Conservation (phyloP, 1,140 invertebrate genomes). For the Trypoxylus dichotomus region DNA sequence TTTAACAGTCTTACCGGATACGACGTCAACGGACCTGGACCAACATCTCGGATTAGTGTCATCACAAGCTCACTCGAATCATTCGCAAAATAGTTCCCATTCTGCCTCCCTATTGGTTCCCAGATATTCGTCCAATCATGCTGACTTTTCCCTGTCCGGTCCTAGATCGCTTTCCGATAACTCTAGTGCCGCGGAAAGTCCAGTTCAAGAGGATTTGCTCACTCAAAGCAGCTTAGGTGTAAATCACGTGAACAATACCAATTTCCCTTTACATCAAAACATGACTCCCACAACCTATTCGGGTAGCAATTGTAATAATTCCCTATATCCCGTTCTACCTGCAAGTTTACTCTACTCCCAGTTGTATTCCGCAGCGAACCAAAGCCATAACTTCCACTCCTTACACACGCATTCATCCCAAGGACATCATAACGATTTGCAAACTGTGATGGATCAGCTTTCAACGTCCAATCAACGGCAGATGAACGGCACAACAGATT, state of each 20-base stretch:
- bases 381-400: conserved; percentile 73
- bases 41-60: conserved; percentile 74
- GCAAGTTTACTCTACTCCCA: conserved; percentile 81
- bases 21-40: conserved; percentile 73
- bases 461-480: conserved; percentile 64
- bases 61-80: conserved; percentile 58
- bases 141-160: conserved; percentile 56
- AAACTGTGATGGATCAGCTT: conserved; percentile 72
- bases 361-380: conserved; percentile 76
- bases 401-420: conserved; percentile 65
- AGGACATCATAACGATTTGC: conserved; percentile 67
- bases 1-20: conserved; percentile 68
- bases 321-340: conserved; percentile 72
- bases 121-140: conserved; percentile 56
- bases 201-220: conserved; percentile 75
- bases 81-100: conserved; percentile 50
- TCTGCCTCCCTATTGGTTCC: conserved; percentile 59
- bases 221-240: conserved; percentile 57
- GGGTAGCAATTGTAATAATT: conserved; percentile 65
- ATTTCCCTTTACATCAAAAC: conserved; percentile 63
- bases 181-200: conserved; percentile 80
- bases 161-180: conserved; percentile 76
- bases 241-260: conserved; percentile 66
- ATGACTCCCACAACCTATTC: conserved; percentile 55
- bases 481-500: conserved; percentile 56